A percentile compares a stretch with the other conserved stretches of the same genome.
These are phyloP conservation scores for Galerucella calmariensis DNA, from an alignment of 2,888 invertebrate genomes.

Conservation along the genomic window DNA sequence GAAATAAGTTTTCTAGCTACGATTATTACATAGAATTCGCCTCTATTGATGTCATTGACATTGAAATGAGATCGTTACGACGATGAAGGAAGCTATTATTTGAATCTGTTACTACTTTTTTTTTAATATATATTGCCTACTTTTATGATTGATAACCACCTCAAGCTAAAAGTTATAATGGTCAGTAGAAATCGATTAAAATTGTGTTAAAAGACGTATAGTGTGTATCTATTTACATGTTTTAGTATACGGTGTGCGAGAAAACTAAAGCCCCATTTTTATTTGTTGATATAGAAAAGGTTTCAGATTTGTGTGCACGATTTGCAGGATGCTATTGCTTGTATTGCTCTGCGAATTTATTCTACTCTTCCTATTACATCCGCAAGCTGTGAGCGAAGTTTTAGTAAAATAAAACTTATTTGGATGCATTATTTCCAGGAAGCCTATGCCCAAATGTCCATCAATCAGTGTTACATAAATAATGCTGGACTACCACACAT, in stretches of 20 bases:
- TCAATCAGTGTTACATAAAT: no score
- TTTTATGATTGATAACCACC: conserved; percentile 14
- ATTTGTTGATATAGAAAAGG: no score
- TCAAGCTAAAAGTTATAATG: background rate
- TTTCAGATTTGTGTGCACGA: no score
- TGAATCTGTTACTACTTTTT: conserved; percentile 1
- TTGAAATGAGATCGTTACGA: conserved; percentile 3
- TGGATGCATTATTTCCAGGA: no score
- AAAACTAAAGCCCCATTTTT: background rate
- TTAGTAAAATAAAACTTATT: no score
- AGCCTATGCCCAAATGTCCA: no score
- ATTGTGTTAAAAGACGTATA: background rate
- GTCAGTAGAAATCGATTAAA: conserved; percentile 2
- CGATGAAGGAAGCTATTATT: conserved; percentile 13
- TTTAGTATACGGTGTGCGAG: background rate
- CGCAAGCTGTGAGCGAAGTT: no score
- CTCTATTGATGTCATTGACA: conserved; percentile 17
- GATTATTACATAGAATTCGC: conserved; percentile 11
- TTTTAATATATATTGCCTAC: conserved; percentile 2
- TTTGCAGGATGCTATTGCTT: no score
- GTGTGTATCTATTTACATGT: background rate
- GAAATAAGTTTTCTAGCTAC: background rate
- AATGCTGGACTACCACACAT: no score
- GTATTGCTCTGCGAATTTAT: no score
- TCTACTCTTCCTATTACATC: no score